phyloP scores from a whole-genome alignment of 2,113 vertebrate genomes.

The Rhynchopsitta pachyrhyncha region DNA sequence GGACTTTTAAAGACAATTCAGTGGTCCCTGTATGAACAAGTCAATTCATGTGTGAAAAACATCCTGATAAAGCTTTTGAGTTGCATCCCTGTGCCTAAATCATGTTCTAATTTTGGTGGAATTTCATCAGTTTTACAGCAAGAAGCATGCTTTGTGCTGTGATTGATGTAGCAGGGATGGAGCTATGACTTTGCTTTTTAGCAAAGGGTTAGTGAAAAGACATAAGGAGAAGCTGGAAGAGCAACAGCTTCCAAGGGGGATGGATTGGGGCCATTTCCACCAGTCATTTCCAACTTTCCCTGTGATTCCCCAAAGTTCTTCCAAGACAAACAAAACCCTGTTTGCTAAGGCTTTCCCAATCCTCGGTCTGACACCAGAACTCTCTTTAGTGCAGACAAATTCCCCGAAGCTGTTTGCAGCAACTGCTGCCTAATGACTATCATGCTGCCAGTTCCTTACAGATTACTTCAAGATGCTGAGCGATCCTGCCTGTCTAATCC shows the following conservation, averaged over 20 bases:
- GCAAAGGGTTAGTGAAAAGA: background rate
- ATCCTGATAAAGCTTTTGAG: background rate
- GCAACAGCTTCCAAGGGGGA: background rate
- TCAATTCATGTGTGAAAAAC: rapidly evolving
- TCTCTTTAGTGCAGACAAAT: background rate
- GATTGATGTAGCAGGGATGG: background rate
- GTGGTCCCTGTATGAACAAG: background rate
- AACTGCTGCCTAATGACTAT: background rate
- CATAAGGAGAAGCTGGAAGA: background rate
- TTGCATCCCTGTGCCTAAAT: background rate
- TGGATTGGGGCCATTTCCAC: background rate
- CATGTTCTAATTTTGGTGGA: background rate
- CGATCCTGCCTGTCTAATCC: background rate
- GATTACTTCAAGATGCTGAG: background rate
- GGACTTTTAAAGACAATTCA: background rate
- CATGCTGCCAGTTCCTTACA: background rate
- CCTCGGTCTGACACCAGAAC: background rate
- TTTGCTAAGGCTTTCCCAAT: background rate
- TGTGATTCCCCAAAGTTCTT: background rate
- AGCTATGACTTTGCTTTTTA: background rate
- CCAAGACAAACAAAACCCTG: conserved; percentile 8
- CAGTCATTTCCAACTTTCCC: background rate
- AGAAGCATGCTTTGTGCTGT: background rate
- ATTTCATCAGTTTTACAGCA: background rate
- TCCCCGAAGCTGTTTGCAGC: background rate